Base-by-base conservation (phyloP, 1,140 invertebrate genomes). In the Leptinotarsa lineolata region DNA sequence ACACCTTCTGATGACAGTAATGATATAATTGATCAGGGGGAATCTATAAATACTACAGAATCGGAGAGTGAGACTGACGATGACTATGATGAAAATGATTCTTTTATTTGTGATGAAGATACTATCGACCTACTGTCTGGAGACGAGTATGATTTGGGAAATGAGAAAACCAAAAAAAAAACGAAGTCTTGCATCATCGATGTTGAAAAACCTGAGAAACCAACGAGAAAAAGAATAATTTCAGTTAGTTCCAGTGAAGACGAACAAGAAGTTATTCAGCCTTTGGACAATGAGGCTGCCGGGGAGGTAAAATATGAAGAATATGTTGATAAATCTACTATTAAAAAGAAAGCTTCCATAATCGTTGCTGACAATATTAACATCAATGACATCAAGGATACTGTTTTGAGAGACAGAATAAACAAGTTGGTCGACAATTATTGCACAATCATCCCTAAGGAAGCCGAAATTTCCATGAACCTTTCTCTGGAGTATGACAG, bases 1-100 rank as follows among this genome's bases (percentile, higher is more conserved):
- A 81, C 79, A 13, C 79, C 81, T 13, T 81, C 80, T 15, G 77
- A 80, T 73, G 77, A 74, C 30, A 82, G 81, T 68, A 82, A 82
- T 66, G 74, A 78, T 46, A 81, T 82, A 12, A 72, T 78, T n/a
- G 78, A 81, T 74, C 74, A 77, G 54, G 81, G 81, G 6, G 81
- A 82, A 76, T 81, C 80, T 22, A 72, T 82, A 58, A 75, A 74
- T 59, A 72, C 72, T 1, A 72, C 72, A 1, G 73, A 74, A 63
- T 75, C 79, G n/a, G 79, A 82, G 58, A 67, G 74, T 18, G 69
- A 54, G 21, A 20, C 61, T 61, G 63, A 78, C 5, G 77, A 80
- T 24, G 72, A 68, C 24, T 81, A 82, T 72, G 79, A 78, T 63
- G n/a, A 70, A 30, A 70, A 81, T 72, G 78, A 78, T 44, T 81